phyloP scores from a whole-genome alignment of 2,797 vertebrate species.

The Periparus ater region DNA sequence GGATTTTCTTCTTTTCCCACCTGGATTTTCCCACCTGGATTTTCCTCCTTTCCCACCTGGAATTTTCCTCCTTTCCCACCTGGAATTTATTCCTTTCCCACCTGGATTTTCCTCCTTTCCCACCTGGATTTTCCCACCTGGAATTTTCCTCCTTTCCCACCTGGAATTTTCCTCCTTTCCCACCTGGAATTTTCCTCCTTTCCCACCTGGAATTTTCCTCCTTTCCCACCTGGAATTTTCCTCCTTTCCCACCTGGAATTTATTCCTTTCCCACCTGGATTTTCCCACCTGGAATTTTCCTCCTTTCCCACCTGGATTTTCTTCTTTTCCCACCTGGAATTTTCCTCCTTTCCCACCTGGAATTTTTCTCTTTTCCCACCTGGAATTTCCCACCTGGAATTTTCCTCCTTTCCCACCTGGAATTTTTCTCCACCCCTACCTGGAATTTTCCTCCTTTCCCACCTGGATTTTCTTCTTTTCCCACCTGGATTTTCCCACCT shows the following conservation, averaged over 20 bases:
- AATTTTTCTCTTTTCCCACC: background rate
- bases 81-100: background rate
- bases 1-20: too few relatives aligned
- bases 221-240: background rate
- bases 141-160: background rate
- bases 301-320: background rate
- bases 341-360: background rate
- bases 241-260: background rate
- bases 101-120: background rate
- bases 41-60: background rate
- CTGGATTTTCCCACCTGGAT: too few relatives aligned
- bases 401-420: background rate
- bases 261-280: background rate
- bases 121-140: too few relatives aligned
- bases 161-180: background rate
- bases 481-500: background rate
- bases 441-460: background rate
- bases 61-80: too few relatives aligned
- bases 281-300: background rate
- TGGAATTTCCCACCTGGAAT: background rate
- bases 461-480: background rate
- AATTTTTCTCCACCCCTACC: too few relatives aligned
- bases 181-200: too few relatives aligned
- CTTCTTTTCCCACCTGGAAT: background rate
- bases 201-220: too few relatives aligned